Evolutionary conservation across 2,797 vertebrate genomes (phyloP).

Genomic region (Phataginus tricuspis): DNA sequence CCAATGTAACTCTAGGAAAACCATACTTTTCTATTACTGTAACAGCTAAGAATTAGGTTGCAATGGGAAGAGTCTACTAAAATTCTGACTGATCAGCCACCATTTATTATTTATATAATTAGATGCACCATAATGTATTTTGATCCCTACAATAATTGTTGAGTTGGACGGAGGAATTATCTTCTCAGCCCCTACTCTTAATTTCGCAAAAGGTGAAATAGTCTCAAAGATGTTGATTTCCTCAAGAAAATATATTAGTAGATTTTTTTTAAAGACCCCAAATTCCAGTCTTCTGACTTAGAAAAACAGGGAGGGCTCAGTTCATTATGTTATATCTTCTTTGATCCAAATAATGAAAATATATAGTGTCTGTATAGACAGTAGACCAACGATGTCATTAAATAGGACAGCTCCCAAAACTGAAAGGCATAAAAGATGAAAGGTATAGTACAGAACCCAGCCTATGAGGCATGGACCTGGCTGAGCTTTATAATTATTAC

Average conservation of each 20-base stretch:
- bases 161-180: not conserved
- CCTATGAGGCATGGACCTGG: not conserved
- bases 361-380: not conserved
- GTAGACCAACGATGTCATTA: not conserved
- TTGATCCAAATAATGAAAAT: not conserved
- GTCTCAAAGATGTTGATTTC: not conserved
- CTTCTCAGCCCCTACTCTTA: not conserved
- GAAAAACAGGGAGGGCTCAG: not conserved
- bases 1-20: not conserved
- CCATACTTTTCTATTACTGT: not conserved
- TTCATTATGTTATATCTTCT: not conserved
- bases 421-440: not conserved
- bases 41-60: not conserved
- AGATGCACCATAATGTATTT: not conserved
- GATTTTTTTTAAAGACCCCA: not conserved
- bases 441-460: not conserved
- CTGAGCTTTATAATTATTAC: not conserved
- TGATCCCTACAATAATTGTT: not conserved
- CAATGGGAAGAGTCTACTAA: not conserved
- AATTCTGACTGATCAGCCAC: not conserved
- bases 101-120: not conserved
- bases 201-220: slow-evolving; percentile 19
- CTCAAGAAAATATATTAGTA: not conserved
- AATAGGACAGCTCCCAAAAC: not conserved
- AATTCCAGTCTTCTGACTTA: not conserved